Percentiles rank a stretch among this genome's conserved stretches.
Evolutionary conservation across 2,797 vertebrate genomes (phyloP).

Genomic region (Enteromius mattozi): DNA sequence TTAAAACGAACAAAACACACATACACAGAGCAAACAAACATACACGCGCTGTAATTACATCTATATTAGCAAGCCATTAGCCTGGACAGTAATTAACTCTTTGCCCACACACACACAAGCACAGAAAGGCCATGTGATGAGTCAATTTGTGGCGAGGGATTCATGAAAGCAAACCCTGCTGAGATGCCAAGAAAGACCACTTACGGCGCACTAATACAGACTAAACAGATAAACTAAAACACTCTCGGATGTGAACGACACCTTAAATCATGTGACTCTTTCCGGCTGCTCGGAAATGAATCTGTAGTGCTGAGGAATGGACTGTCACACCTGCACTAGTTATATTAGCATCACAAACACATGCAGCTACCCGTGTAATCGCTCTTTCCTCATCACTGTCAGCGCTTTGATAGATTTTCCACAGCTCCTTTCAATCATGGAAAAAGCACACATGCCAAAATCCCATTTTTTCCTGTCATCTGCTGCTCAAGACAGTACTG

Average conservation of each 20-base stretch:
- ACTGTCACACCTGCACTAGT: constrained; percentile 28
- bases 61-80: constrained; percentile 60
- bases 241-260: neutral
- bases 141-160: constrained; percentile 18
- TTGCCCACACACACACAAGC: constrained; percentile 29
- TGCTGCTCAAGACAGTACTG: neutral
- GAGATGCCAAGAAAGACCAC: constrained; percentile 32
- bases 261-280: neutral
- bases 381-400: constrained; percentile 37
- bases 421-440: neutral
- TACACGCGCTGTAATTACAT: constrained; percentile 22
- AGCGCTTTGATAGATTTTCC: constrained; percentile 15
- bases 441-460: neutral
- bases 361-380: constrained; percentile 33
- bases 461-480: neutral
- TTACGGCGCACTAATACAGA: constrained; percentile 30
- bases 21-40: constrained; percentile 43
- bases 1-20: constrained; percentile 23
- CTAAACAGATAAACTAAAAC: constrained; percentile 20
- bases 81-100: constrained; percentile 50
- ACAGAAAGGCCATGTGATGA: constrained; percentile 43
- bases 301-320: neutral
- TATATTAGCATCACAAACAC: constrained; percentile 25
- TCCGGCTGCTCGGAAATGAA: neutral
- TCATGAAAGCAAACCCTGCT: constrained; percentile 35